These are phyloP conservation scores for Phoebastria nigripes DNA, from an alignment of 2,797 vertebrate genomes.

Conservation along the genomic window DNA sequence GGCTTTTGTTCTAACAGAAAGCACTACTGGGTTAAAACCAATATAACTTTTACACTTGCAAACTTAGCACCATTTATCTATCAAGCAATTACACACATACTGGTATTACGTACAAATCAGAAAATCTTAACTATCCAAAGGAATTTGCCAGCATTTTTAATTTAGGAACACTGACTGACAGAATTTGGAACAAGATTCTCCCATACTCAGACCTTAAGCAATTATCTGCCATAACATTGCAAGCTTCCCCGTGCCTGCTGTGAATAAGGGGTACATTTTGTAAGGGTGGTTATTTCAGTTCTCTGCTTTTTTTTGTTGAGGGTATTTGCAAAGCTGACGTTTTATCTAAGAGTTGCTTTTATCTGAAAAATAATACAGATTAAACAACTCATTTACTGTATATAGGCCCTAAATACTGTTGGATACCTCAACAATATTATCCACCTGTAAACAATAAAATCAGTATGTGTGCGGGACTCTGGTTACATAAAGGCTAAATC, in stretches of 20 bases:
- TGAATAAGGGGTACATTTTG: neutral
- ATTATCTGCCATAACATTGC: neutral
- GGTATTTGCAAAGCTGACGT: neutral
- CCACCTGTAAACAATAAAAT: neutral
- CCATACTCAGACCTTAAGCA: neutral
- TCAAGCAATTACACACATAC: neutral
- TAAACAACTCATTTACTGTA: neutral
- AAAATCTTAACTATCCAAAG: neutral
- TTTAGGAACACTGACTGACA: neutral
- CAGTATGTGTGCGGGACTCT: neutral
- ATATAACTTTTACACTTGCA: neutral
- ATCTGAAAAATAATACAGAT: neutral
- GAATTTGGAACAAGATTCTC: neutral
- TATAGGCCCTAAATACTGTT: neutral
- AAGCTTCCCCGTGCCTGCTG: neutral
- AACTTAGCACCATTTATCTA: neutral
- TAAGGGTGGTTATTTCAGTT: neutral
- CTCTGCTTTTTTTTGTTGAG: neutral
- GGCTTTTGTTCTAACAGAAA: constrained; percentile 3
- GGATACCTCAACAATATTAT: neutral
- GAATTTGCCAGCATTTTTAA: neutral
- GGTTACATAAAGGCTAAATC: neutral
- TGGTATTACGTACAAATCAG: neutral
- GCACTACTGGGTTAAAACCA: neutral
- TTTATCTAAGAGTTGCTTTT: neutral